Conservation (phyloP, 1,140 invertebrate genomes). For the Euborellia annulipes region DNA sequence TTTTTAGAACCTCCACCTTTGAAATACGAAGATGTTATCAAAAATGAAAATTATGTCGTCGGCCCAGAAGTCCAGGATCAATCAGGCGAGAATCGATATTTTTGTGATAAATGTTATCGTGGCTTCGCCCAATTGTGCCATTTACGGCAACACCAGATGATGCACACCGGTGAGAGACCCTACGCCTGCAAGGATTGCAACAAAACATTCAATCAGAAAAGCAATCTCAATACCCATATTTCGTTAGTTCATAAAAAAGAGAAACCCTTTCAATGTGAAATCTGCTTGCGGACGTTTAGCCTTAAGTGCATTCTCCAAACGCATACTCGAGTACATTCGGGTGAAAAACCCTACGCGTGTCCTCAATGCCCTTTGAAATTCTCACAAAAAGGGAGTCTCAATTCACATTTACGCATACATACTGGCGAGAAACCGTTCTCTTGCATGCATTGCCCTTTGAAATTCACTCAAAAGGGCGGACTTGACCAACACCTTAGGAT, state of each 20-base stretch:
- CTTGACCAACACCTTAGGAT: background rate
- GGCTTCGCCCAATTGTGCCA: constrained; percentile 2
- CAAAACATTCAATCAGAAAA: background rate
- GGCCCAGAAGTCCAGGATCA: constrained; percentile 4
- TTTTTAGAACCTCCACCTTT: too few relatives aligned
- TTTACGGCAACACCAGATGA: constrained; percentile 11
- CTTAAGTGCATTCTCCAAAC: background rate
- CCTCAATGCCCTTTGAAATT: constrained; percentile 25
- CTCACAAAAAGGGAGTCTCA: constrained; percentile 25
- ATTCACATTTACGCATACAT: constrained; percentile 27
- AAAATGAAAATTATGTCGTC: too few relatives aligned
- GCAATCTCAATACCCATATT: constrained; percentile 5
- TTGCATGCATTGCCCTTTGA: constrained; percentile 25
- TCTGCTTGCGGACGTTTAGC: background rate
- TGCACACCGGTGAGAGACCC: constrained; percentile 16
- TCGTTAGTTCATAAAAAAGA: constrained; percentile 5
- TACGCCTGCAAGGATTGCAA: constrained; percentile 13
- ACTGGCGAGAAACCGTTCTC: constrained; percentile 36
- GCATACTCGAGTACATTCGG: constrained; percentile 16
- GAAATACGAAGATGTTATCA: too few relatives aligned
- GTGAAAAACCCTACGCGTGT: constrained; percentile 28
- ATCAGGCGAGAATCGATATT: constrained; percentile 16
- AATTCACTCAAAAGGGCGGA: constrained; percentile 15
- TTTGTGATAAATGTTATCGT: constrained; percentile 9
- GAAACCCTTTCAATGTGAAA: background rate